Evolutionary conservation across 2,888 invertebrate genomes (phyloP), one percentile per base, ranked within the genome.

Genomic region (Melanargia galathea): DNA sequence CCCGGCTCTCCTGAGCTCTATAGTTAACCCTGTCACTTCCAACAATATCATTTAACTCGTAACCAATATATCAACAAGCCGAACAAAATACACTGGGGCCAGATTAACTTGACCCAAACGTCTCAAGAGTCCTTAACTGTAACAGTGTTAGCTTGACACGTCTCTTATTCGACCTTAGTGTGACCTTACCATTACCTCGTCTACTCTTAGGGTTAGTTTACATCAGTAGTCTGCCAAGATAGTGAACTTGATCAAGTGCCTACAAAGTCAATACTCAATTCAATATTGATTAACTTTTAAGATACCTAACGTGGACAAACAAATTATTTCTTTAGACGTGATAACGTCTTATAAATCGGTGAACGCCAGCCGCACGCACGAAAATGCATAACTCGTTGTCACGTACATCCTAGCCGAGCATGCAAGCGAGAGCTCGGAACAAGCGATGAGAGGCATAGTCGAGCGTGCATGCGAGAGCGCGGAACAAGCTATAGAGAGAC

Each of bases 21-120:
- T n/a, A 13, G 3, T 20, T 22, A 22, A 22, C 45, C 18, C 16
- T 22, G 22, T 26, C 26, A 26, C 49, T 16, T 49, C 26, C 26
- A 35, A 26, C 22, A 54, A 54, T 55, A 40, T 16, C 40, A 40
- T 24, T 52, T 35, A 33, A 55, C 55, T 24, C 26, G 40, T 40
- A 18, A 24, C 40, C 10, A 45, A 46, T 35, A 45, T 45, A 20
- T 33, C 45, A 45, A 45, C 57, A 20, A 46, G 45, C 30, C 46
- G 11, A 46, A 20, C 52, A 35, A 30, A 45, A 57, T 6, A 45
- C 57, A 11, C 30, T 2, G 30, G 57, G 57, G 57, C 11, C 45
- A 46, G 43, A 57, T 57, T 45, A 45, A 46, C 45, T 57, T 30
- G 57, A 57, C 43, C 43, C 40, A 57, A 43, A 33, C 57, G 20